Evolutionary conservation across 2,113 vertebrate genomes (phyloP), one percentile per base, ranked within the genome.

Genomic region (Oxyura jamaicensis): DNA sequence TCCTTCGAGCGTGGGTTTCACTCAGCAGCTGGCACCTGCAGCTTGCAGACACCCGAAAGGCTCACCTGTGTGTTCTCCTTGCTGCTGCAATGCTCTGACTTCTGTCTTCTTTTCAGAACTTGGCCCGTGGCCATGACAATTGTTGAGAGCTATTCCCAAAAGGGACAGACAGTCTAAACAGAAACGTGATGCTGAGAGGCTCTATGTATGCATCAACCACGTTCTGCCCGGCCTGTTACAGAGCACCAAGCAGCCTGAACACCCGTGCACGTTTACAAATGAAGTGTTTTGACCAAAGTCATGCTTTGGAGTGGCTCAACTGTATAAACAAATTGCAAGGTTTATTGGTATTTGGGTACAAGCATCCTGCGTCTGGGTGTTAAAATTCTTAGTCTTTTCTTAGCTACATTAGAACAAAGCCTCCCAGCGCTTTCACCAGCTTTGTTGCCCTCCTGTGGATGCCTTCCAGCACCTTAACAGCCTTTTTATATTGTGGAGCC

Each of bases 151-250:
- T 62, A 44, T 26, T 91, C 86, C 86, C 66, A 21, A 75, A 84
- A 84, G 39, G 48, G 77, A 89, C 58, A 44, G 11, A 46, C 68
- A 92, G 73, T 52, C 80, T 88, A 74, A 95, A 95, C 65, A 81
- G 56, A 84, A 59, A 81, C 74, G 81, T 16, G 66, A 87, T 68
- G 60, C 81, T 89, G 80, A 68, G 86, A 63, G 42, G 53, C 0
- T 0, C 66, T 65, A 42, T 20, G 17, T 6, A 7, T 22, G 71
- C 28, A 65, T 42, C 28, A 50, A 59, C 13, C n/a, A 59, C 6
- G 9, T 39, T 33, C 52, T 82, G 48, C 69, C 39, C 20, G 74
- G 73, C 76, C 76, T 91, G 83, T 82, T 46, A 95, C 55, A 58
- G 71, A 88, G 52, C 23, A 68, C 17, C 11, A 65, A 73, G 35